Percentiles rank a stretch among this genome's conserved stretches.
Evolutionary conservation across 1,140 invertebrate genomes (phyloP).

Genomic region (Scaptodrosophila lebanonensis): DNA sequence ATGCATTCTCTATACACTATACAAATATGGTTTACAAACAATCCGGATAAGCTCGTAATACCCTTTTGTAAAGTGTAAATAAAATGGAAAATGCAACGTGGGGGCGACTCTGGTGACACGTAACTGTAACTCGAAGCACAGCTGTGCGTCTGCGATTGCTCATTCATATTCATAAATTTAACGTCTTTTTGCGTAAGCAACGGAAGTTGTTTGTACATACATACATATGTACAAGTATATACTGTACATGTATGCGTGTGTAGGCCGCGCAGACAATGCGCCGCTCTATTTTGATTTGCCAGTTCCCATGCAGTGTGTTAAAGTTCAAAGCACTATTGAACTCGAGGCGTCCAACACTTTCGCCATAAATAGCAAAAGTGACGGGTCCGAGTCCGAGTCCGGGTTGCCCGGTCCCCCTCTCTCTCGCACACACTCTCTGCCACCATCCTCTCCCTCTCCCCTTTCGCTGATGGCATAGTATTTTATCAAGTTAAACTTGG

Average conservation of each 20-base stretch:
- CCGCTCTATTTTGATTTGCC: slow-evolving; percentile 63
- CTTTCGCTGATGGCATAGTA: not conserved
- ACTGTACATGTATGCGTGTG: not conserved
- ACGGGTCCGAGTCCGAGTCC: slow-evolving; percentile 17
- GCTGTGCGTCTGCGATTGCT: slow-evolving; percentile 26
- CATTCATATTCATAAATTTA: slow-evolving; percentile 75
- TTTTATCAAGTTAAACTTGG: slow-evolving; percentile 39
- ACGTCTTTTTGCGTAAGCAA: slow-evolving; percentile 53
- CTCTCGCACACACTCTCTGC: too few species aligned
- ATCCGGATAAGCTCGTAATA: too few species aligned
- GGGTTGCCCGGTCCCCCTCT: too few species aligned
- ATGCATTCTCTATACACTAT: too few species aligned
- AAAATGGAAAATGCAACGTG: too few species aligned
- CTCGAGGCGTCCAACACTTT: slow-evolving; percentile 61
- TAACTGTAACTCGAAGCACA: too few species aligned
- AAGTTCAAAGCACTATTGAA: slow-evolving; percentile 75
- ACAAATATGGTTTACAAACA: too few species aligned
- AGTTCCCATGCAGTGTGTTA: slow-evolving; percentile 40
- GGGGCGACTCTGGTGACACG: too few species aligned
- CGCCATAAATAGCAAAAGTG: slow-evolving; percentile 66
- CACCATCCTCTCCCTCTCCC: not conserved
- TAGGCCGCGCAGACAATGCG: slow-evolving; percentile 48
- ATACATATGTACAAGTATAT: not conserved
- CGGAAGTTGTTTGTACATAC: slow-evolving; percentile 7
- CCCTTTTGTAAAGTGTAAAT: too few species aligned